Conservation (phyloP, 2,113 vertebrate species). For the Coptodon rendalli region DNA sequence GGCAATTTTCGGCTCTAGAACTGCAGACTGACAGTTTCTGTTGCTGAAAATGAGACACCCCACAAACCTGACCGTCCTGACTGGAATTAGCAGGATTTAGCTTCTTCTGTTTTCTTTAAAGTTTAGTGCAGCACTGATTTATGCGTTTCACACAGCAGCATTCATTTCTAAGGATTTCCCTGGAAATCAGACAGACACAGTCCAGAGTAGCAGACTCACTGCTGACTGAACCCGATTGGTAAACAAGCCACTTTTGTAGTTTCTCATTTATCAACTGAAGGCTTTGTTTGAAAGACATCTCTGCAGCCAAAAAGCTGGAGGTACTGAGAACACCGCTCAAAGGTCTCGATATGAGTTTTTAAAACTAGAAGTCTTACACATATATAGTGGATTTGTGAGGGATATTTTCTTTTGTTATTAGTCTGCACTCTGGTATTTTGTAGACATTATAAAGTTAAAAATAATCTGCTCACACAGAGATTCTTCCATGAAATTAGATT, state of each 20-base stretch:
- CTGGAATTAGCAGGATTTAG: neutral
- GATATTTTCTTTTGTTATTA: neutral
- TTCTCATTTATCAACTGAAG: neutral
- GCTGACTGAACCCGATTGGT: neutral
- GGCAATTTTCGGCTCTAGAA: rapidly evolving
- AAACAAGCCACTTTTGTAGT: neutral
- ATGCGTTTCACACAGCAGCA: neutral
- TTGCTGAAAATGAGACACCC: neutral
- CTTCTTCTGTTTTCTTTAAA: neutral
- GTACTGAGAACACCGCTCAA: neutral
- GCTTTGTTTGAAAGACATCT: neutral
- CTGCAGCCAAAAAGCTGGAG: neutral
- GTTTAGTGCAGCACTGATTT: neutral
- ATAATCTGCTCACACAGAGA: neutral
- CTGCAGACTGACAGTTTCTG: neutral
- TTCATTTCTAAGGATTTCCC: neutral
- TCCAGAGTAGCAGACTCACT: neutral
- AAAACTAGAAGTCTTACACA: neutral
- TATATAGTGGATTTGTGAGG: neutral
- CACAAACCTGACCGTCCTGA: neutral
- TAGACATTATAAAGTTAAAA: neutral
- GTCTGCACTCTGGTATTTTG: neutral
- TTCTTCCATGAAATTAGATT: neutral
- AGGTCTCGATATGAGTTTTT: neutral
- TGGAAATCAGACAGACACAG: neutral